Conservation (phyloP, 2,888 invertebrate species). For the Drosophila ustulata region DNA sequence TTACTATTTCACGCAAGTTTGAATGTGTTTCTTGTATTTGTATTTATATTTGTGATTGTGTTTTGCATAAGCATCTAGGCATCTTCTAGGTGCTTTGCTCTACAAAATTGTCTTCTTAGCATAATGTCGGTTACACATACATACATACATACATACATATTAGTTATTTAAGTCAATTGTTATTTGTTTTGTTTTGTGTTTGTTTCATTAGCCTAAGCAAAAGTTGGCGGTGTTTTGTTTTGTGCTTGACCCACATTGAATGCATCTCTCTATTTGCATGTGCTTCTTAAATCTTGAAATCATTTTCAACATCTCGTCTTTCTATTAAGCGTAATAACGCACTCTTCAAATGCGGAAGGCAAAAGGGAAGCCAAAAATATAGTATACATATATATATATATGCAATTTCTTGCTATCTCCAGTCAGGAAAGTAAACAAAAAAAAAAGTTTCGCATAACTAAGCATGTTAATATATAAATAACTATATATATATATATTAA, state of each 20-base stretch:
- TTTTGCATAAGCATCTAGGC: constrained; percentile 6
- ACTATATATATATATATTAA: background rate
- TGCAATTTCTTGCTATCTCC: background rate
- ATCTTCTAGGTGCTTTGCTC: constrained; percentile 18
- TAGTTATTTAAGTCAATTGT: constrained; percentile 16
- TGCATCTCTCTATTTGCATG: constrained; percentile 7
- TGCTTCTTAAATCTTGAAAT: constrained; percentile 9
- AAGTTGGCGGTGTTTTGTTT: constrained; percentile 52
- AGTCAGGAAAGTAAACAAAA: constrained; percentile 1
- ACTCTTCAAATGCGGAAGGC: constrained; percentile 57
- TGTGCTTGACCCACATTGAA: constrained; percentile 36
- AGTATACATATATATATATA: background rate
- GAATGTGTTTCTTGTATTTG: background rate
- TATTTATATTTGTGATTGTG: background rate
- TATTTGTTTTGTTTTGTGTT: constrained; percentile 2
- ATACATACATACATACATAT: constrained; percentile 1
- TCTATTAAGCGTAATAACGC: constrained; percentile 54
- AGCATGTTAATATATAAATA: background rate
- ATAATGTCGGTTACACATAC: constrained; percentile 13
- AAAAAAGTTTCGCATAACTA: constrained; percentile 1
- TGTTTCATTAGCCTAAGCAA: constrained; percentile 18
- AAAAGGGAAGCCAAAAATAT: constrained; percentile 37
- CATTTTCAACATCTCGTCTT: constrained; percentile 20
- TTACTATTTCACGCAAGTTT: background rate
- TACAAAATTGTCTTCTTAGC: constrained; percentile 1